Percentiles rank a stretch among this genome's conserved stretches.
Evolutionary conservation across 2,113 vertebrate species (phyloP).

Genomic region (Megaceryle torquata): DNA sequence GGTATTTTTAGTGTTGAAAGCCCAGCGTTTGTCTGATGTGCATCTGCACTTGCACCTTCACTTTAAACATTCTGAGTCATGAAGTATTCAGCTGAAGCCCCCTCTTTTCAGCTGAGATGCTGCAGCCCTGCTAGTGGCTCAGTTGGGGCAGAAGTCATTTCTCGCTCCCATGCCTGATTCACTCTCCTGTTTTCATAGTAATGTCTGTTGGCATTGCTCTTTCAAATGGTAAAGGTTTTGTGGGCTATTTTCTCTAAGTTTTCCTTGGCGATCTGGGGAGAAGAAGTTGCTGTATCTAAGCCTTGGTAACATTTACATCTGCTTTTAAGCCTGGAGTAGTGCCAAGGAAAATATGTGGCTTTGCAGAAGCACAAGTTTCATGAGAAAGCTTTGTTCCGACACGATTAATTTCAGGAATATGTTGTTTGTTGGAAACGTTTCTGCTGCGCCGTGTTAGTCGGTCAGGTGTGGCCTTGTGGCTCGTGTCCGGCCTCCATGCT

Average conservation of each 20-base stretch:
- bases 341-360: conserved; percentile 10
- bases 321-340: conserved; percentile 32
- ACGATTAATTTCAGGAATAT: not conserved
- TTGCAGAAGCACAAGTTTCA: conserved; percentile 12
- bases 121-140: not conserved
- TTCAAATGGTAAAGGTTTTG: not conserved
- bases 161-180: not conserved
- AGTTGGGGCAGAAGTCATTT: not conserved
- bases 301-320: conserved; percentile 16
- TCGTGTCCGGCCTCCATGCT: not conserved
- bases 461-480: not conserved
- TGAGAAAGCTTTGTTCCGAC: not conserved
- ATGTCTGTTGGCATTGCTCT: not conserved
- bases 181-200: not conserved
- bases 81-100: not conserved
- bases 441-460: conserved; percentile 10
- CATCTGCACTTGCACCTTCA: fast-evolving
- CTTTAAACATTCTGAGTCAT: fast-evolving
- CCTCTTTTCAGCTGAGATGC: not conserved
- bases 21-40: not conserved
- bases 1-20: not conserved
- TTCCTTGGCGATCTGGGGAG: not conserved
- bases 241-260: not conserved
- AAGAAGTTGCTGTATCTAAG: not conserved
- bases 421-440: not conserved